Conservation (phyloP, 1,140 invertebrate species). For the Ephestia elutella region DNA sequence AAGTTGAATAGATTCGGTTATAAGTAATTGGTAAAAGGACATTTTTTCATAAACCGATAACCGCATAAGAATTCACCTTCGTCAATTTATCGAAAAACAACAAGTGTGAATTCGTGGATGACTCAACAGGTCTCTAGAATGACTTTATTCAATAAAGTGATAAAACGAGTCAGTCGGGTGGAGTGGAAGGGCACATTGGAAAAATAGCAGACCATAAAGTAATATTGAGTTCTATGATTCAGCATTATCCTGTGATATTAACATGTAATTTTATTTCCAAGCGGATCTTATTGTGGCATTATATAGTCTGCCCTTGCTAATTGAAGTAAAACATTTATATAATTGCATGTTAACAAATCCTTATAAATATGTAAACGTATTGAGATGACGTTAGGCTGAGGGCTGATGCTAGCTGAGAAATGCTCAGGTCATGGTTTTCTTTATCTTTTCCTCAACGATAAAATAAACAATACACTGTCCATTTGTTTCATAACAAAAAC, state of each 20-base stretch:
- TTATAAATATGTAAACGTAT: not conserved
- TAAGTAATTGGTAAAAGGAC: no score
- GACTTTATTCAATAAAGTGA: not conserved
- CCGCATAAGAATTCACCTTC: no score
- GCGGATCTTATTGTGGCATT: slow-evolving; percentile 20
- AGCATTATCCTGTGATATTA: not conserved
- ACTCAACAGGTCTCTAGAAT: not conserved
- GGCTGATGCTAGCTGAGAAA: not conserved
- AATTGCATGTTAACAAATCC: slow-evolving; percentile 12
- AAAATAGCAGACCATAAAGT: not conserved
- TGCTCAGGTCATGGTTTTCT: not conserved
- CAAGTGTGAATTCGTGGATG: not conserved
- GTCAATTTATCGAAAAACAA: not conserved
- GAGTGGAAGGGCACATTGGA: not conserved
- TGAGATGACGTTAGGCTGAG: not conserved
- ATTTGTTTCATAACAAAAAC: no score
- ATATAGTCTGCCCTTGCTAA: slow-evolving; percentile 20
- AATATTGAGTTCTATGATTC: not conserved
- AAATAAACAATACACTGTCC: not conserved
- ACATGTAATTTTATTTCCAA: slow-evolving; percentile 20
- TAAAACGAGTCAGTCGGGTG: not conserved
- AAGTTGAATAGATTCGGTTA: no score
- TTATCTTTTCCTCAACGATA: not conserved
- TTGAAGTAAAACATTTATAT: slow-evolving; percentile 36
- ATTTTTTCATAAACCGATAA: no score